Evolutionary conservation across 2,113 vertebrate genomes (phyloP).

Genomic region (Tragulus kanchil): DNA sequence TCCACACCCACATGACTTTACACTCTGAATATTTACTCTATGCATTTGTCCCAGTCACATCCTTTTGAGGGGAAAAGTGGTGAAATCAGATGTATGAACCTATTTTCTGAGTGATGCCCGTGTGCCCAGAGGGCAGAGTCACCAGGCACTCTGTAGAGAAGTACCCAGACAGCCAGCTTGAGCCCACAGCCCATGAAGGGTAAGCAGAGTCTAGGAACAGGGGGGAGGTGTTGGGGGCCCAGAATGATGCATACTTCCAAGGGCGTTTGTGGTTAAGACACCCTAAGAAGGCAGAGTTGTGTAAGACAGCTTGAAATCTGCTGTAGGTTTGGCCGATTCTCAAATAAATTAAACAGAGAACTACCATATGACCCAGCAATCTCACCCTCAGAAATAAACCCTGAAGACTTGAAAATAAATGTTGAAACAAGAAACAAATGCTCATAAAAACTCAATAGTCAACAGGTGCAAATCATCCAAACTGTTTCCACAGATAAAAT

Average conservation of each 20-base stretch:
- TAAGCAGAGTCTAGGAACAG: neutral
- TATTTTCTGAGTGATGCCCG: neutral
- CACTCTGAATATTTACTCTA: neutral
- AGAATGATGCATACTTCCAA: neutral
- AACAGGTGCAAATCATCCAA: neutral
- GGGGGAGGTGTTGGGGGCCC: neutral
- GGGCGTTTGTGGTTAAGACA: neutral
- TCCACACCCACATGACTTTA: neutral
- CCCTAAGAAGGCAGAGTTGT: neutral
- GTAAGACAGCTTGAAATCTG: constrained; percentile 44
- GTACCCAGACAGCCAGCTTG: neutral
- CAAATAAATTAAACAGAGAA: neutral
- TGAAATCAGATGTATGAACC: rapidly evolving
- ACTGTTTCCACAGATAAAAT: neutral
- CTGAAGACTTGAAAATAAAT: neutral
- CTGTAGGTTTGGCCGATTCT: neutral
- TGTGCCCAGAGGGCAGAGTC: neutral
- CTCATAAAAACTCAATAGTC: neutral
- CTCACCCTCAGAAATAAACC: neutral
- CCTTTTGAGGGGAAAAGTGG: neutral
- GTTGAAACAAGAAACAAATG: neutral
- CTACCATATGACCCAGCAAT: too few relatives aligned
- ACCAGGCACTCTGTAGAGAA: rapidly evolving
- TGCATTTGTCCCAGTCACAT: neutral
- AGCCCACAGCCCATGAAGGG: neutral